These are phyloP conservation scores for Ceratosolen fusciceps DNA, from an alignment of 1,140 invertebrate species.

Conservation along the genomic window DNA sequence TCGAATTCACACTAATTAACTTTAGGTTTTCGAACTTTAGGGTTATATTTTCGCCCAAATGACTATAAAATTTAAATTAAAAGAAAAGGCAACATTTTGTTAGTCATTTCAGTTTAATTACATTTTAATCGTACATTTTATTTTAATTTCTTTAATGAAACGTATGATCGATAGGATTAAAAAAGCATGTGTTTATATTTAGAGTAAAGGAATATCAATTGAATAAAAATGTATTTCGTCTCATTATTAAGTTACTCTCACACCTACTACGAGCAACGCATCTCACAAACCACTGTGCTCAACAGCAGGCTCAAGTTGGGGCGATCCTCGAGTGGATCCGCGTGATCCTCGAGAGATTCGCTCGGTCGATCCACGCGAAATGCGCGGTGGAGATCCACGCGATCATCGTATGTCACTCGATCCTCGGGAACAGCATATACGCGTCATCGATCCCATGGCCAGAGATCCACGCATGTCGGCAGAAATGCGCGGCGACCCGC, in stretches of 20 bases:
- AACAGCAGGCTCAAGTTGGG: constrained; percentile 69
- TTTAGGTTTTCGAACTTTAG: too few species aligned
- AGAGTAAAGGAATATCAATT: neutral
- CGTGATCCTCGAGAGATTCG: constrained; percentile 74
- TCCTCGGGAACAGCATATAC: constrained; percentile 78
- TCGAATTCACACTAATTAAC: too few species aligned
- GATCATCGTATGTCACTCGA: constrained; percentile 76
- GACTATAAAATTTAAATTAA: too few species aligned
- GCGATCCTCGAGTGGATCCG: constrained; percentile 73
- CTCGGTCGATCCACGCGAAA: constrained; percentile 72
- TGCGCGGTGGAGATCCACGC: constrained; percentile 70
- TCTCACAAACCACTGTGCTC: neutral
- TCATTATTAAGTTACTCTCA: neutral
- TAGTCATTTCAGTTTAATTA: too few species aligned
- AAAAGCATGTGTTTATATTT: neutral
- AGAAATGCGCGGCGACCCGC: constrained; percentile 78
- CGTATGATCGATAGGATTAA: too few species aligned
- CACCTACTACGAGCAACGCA: neutral
- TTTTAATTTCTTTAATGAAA: too few species aligned
- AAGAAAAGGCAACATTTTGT: too few species aligned
- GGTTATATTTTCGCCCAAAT: too few species aligned
- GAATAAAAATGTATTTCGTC: neutral
- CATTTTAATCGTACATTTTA: too few species aligned
- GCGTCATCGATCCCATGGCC: constrained; percentile 73
- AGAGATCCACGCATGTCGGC: constrained; percentile 68